A percentile compares a stretch with the other conserved stretches of the same genome.
Evolutionary conservation across 2,113 vertebrate species (phyloP).

Genomic region (Psephotus haematonotus): DNA sequence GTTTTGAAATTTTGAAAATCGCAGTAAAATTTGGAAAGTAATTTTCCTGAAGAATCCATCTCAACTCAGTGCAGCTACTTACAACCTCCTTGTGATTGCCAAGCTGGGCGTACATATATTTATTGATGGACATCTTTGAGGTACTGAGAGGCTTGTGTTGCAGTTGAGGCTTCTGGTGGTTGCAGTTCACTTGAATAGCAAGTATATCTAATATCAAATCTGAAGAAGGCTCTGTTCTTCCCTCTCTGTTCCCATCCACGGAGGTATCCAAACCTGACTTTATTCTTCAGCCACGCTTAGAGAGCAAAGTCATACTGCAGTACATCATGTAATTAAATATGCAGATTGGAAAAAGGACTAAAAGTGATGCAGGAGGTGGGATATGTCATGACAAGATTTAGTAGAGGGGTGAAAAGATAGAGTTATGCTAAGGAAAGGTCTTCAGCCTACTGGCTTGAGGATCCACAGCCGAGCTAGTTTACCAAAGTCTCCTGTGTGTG

Average conservation of each 20-base stretch:
- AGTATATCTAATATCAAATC: not conserved
- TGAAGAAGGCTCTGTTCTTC: not conserved
- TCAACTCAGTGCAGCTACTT: not conserved
- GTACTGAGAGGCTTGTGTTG: not conserved
- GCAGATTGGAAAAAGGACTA: not conserved
- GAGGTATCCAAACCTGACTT: not conserved
- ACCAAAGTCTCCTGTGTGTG: not conserved
- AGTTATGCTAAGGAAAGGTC: not conserved
- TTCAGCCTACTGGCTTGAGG: not conserved
- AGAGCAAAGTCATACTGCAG: not conserved
- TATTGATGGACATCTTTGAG: not conserved
- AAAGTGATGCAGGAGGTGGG: not conserved
- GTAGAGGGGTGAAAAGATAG: not conserved
- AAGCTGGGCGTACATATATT: fast-evolving
- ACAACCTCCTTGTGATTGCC: not conserved
- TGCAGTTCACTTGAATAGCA: not conserved
- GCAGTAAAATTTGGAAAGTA: not conserved
- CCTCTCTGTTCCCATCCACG: not conserved
- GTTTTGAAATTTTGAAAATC: not conserved
- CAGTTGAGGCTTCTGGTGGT: not conserved
- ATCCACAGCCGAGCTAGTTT: not conserved
- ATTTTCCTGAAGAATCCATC: not conserved
- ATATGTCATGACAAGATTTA: not conserved
- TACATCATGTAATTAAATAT: not conserved
- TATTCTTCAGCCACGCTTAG: not conserved